Base-by-base conservation (phyloP, 2,888 invertebrate genomes). In the Priocnemis perturbator region DNA sequence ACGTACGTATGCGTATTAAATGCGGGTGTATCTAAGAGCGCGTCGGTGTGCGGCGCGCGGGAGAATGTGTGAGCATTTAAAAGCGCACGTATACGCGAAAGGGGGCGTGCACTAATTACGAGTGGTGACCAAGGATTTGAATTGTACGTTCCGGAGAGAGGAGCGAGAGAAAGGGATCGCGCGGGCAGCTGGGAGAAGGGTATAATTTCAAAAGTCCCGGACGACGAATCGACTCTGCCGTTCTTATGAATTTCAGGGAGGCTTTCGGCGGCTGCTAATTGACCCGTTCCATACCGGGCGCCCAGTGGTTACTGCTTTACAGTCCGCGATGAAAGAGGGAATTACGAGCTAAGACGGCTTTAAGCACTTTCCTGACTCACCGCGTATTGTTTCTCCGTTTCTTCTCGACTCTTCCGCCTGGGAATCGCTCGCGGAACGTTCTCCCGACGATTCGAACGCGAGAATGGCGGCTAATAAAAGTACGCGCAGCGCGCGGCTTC, bases 101-200 rank as follows among this genome's bases (percentile, higher is more conserved):
- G 60, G 23, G 21, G 52, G 30, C 72, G 78, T 78, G 73, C 71
- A 78, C 80, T 85, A 83, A 85, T 85, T 80, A 81, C 74, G 61
- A 73, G 50, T 76, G 60, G 74, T 75, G 74, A 73, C 75, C 71
- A 59, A 77, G 67, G 69, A 70, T 77, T 81, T 73, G 69, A 76
- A 75, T 81, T 73, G 69, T 71, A 66, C 69, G 69, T 63, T 47
- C 50, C 66, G 23, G 17, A 11, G 50, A 11, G n/a, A 11, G 50
- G 50, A n/a, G 50, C 50, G 50, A 50, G 53, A 59, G 55, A 67
- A 37, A 58, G 30, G 47, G 37, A 66, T 66, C 60, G 48, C 26
- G 26, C 59, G 55, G 48, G 60, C 37, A 62, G 60, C 44, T 47
- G 55, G 44, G 26, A 30, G 47, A 55, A 52, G 58, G 67, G 65